Percentiles rank a stretch among this genome's conserved stretches.
Evolutionary conservation across 2,888 invertebrate genomes (phyloP).

Genomic region (Hylaea fasciaria): DNA sequence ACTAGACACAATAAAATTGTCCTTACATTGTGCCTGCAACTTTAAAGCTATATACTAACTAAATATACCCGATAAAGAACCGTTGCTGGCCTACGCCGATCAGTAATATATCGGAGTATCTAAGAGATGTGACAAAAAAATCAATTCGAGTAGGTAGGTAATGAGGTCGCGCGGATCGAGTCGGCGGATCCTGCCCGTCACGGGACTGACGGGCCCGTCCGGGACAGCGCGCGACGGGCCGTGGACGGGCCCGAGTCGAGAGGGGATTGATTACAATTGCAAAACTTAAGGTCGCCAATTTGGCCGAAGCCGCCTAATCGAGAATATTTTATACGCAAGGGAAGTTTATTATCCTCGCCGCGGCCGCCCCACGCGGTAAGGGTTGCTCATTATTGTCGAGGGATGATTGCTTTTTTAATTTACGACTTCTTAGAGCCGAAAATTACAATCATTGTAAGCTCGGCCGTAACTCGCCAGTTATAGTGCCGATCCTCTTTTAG

Average conservation of each 20-base stretch:
- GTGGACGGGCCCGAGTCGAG: background rate
- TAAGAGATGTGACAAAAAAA: no score
- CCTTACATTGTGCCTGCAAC: no score
- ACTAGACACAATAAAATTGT: no score
- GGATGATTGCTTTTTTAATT: slow-evolving; percentile 29
- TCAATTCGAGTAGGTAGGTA: no score
- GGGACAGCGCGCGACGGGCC: background rate
- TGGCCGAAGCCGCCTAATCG: slow-evolving; percentile 20
- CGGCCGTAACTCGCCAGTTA: slow-evolving; percentile 14
- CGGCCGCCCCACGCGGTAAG: slow-evolving; percentile 10
- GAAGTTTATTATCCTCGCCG: slow-evolving; percentile 26
- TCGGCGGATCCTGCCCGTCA: no score
- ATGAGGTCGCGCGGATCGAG: no score
- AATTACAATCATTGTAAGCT: background rate
- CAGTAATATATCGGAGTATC: no score
- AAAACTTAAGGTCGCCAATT: slow-evolving; percentile 37
- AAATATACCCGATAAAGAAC: no score
- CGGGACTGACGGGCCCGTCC: no score
- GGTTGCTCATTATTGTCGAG: slow-evolving; percentile 26
- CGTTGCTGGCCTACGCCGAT: no score
- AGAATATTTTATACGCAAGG: slow-evolving; percentile 35
- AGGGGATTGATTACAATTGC: slow-evolving; percentile 35
- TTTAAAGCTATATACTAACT: no score
- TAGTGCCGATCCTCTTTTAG: background rate
- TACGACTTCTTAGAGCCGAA: slow-evolving; percentile 14